phyloP scores from a whole-genome alignment of 2,888 invertebrate species.

The Ichneumoninae sp. region DNA sequence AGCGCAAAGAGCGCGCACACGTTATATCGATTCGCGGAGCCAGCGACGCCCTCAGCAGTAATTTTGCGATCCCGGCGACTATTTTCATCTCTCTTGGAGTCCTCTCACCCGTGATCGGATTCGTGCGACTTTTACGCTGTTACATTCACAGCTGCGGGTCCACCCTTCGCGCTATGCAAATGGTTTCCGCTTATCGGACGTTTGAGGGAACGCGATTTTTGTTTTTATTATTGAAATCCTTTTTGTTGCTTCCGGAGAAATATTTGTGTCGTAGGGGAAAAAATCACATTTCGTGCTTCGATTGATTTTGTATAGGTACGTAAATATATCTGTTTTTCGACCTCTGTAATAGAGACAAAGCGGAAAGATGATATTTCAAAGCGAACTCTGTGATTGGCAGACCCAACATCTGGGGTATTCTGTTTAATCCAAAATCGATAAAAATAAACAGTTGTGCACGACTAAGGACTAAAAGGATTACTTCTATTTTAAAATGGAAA shows the following conservation, averaged over 20 bases:
- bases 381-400: background rate
- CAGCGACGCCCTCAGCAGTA: constrained; percentile 57
- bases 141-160: constrained; percentile 34
- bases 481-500: too few species aligned
- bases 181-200: background rate
- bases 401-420: too few species aligned
- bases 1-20: constrained; percentile 61
- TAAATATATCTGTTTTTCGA: background rate
- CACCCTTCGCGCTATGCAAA: constrained; percentile 3
- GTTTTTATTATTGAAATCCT: background rate
- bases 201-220: background rate
- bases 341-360: background rate
- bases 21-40: constrained; percentile 69
- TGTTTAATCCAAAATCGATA: too few species aligned
- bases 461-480: too few species aligned
- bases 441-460: too few species aligned
- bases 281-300: background rate
- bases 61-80: constrained; percentile 61
- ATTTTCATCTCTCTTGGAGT: constrained; percentile 30
- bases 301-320: background rate
- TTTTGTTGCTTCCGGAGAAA: background rate
- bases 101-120: constrained; percentile 46
- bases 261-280: background rate
- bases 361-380: background rate
- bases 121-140: constrained; percentile 50